phyloP scores from a whole-genome alignment of 2,113 vertebrate genomes.

The Tautogolabrus adspersus region DNA sequence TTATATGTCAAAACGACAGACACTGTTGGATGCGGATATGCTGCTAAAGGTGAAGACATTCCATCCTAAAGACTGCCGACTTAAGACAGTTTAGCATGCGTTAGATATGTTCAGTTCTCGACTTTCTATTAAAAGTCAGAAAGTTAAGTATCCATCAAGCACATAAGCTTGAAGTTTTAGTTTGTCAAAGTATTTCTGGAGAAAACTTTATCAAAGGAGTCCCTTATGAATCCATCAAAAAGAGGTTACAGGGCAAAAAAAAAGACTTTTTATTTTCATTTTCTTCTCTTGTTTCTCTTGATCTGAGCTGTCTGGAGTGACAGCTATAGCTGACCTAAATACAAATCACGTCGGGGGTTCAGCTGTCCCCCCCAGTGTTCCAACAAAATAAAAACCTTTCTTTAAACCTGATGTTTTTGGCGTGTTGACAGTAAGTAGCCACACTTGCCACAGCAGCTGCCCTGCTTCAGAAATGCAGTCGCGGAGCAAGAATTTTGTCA shows the following conservation, averaged over 20 bases:
- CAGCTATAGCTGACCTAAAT: constrained; percentile 65
- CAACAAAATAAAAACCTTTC: constrained; percentile 35
- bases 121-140: neutral
- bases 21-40: neutral
- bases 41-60: neutral
- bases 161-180: neutral
- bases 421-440: constrained; percentile 58
- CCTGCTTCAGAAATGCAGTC: constrained; percentile 68
- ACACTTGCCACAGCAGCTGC: constrained; percentile 73
- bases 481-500: constrained; percentile 74
- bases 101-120: neutral
- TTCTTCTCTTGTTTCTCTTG: constrained; percentile 18
- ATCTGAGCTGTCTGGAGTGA: constrained; percentile 50
- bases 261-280: neutral
- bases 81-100: neutral
- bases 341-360: constrained; percentile 47
- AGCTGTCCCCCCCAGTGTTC: constrained; percentile 39
- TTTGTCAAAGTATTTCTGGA: constrained; percentile 11
- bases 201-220: constrained; percentile 1
- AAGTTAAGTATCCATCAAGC: neutral
- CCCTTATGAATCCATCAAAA: constrained; percentile 23
- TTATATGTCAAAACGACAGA: neutral
- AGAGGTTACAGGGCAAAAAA: neutral
- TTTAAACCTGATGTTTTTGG: constrained; percentile 68
- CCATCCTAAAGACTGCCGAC: neutral